Conservation (phyloP, 1,140 invertebrate genomes). For the Lanistes nyassanus region DNA sequence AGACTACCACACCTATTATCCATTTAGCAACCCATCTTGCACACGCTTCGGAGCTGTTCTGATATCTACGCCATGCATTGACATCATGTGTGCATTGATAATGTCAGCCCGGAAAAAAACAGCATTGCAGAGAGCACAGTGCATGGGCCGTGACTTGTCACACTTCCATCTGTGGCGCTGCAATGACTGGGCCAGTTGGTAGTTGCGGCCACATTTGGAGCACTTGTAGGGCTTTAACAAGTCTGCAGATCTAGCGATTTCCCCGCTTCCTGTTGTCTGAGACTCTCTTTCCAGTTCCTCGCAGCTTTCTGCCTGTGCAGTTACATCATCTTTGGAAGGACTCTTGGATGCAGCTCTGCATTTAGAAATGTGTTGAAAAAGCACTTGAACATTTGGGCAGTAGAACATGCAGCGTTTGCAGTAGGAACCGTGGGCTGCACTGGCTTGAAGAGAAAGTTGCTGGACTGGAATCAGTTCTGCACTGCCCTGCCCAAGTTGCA, state of each 20-base stretch:
- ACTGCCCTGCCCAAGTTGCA: too few species aligned
- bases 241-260: not conserved
- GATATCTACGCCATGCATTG: not conserved
- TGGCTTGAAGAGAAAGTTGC: too few species aligned
- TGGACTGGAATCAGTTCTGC: too few species aligned
- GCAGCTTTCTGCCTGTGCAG: too few species aligned
- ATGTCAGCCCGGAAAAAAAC: conserved; percentile 31
- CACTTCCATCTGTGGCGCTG: conserved; percentile 32
- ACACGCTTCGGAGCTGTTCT: too few species aligned
- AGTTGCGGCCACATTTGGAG: conserved; percentile 22
- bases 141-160: conserved; percentile 22
- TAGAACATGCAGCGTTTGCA: conserved; percentile 23
- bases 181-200: conserved; percentile 25
- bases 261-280: too few species aligned
- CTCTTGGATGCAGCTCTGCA: too few species aligned
- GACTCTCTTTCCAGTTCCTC: too few species aligned
- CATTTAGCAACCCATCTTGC: too few species aligned
- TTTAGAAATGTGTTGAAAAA: too few species aligned
- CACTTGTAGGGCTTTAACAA: conserved; percentile 21
- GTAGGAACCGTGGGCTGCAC: conserved; percentile 1
- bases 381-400: conserved; percentile 2
- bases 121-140: conserved; percentile 19
- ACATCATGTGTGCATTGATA: conserved; percentile 21
- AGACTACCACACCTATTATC: too few species aligned
- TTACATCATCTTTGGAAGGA: too few species aligned